Evolutionary conservation across 2,888 invertebrate genomes (phyloP).

Genomic region (Agapostemon virescens): DNA sequence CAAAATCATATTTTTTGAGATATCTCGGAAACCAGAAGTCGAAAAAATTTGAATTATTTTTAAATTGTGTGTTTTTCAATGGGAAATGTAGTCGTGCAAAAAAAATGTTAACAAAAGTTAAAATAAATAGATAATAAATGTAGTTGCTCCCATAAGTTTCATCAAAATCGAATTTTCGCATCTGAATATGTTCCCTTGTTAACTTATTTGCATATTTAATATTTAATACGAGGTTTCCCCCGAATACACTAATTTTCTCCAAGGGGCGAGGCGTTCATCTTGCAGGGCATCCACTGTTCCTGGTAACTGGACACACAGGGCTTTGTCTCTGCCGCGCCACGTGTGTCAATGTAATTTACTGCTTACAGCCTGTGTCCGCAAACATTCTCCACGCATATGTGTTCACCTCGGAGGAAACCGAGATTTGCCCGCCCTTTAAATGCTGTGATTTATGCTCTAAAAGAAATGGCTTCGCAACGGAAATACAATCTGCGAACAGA

Average conservation of each 20-base stretch:
- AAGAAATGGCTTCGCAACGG: constrained; percentile 25
- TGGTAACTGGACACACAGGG: constrained; percentile 40
- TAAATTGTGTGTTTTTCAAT: no score
- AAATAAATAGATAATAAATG: no score
- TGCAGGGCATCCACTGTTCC: constrained; percentile 19
- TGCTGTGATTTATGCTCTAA: constrained; percentile 38
- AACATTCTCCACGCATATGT: constrained; percentile 39
- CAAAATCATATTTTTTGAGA: no score
- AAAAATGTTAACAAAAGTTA: no score
- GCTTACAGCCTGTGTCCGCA: constrained; percentile 38
- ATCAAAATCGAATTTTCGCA: no score
- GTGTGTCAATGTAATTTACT: constrained; percentile 53
- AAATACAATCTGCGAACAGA: constrained; percentile 20
- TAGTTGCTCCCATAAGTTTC: no score
- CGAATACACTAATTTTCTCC: constrained; percentile 21
- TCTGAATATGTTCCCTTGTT: no score
- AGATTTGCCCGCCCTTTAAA: constrained; percentile 36
- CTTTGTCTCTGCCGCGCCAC: constrained; percentile 49
- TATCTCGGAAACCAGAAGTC: no score
- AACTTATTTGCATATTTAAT: no score
- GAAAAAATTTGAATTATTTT: no score
- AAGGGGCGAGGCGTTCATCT: neutral
- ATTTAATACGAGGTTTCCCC: neutral
- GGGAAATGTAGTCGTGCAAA: no score
- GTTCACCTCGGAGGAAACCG: constrained; percentile 32